A percentile compares a stretch with the other conserved stretches of the same genome.
Conservation (phyloP, 1,140 invertebrate genomes). For the Megalonaias nervosa region DNA sequence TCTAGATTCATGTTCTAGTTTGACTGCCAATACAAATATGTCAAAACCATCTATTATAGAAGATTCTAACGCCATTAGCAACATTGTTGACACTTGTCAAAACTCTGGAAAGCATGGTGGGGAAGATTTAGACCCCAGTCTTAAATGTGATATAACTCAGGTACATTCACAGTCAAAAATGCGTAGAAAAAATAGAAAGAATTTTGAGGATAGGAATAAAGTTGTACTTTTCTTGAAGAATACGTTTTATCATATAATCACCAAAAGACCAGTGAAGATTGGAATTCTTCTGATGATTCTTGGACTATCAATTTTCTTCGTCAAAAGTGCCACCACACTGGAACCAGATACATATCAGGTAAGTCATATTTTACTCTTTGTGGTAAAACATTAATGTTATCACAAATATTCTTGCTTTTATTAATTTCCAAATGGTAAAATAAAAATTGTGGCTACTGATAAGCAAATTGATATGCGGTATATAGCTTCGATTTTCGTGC, state of each 20-base stretch:
- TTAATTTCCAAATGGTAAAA: no score
- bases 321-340: constrained; percentile 50
- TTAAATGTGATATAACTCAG: neutral
- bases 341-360: constrained; percentile 59
- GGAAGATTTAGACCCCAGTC: neutral
- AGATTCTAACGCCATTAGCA: neutral
- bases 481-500: no score
- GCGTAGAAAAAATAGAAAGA: constrained; percentile 16
- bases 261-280: constrained; percentile 41
- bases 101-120: neutral
- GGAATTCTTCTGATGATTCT: constrained; percentile 39
- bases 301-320: constrained; percentile 40
- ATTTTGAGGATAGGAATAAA: constrained; percentile 39
- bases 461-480: no score
- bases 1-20: no score
- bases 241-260: constrained; percentile 47
- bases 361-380: constrained; percentile 7
- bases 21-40: no score
- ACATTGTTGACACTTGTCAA: neutral
- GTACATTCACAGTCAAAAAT: neutral
- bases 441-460: no score
- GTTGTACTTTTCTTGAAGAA: constrained; percentile 42
- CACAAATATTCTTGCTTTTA: no score
- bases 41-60: neutral
- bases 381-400: no score